A percentile compares a stretch with the other conserved stretches of the same genome.
Evolutionary conservation across 2,113 vertebrate species (phyloP).

Genomic region (Leucoraja erinaceus): DNA sequence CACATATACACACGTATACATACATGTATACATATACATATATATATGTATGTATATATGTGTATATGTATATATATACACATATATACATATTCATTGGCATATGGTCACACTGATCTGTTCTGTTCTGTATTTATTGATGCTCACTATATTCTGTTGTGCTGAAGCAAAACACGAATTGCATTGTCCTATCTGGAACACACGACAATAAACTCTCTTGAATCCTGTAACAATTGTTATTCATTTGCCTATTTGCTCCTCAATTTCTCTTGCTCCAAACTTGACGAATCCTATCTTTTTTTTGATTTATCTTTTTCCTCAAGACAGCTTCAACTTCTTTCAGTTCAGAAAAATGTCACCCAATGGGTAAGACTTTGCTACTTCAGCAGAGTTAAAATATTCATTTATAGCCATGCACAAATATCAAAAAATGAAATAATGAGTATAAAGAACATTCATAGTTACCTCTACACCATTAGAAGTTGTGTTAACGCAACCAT

Average conservation of each 20-base stretch:
- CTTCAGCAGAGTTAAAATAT: background rate
- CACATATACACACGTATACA: too few relatives aligned
- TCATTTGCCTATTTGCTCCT: background rate
- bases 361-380: too few relatives aligned
- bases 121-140: too few relatives aligned
- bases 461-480: constrained; percentile 61
- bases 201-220: too few relatives aligned
- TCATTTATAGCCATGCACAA: background rate
- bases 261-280: background rate
- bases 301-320: constrained; percentile 26
- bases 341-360: background rate
- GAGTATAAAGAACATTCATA: background rate
- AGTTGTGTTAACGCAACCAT: constrained; percentile 51
- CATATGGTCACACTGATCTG: too few relatives aligned
- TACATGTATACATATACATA: too few relatives aligned
- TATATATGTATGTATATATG: too few relatives aligned
- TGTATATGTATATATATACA: too few relatives aligned
- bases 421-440: background rate
- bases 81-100: too few relatives aligned
- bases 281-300: constrained; percentile 32
- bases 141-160: too few relatives aligned
- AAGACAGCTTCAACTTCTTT: background rate
- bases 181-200: too few relatives aligned
- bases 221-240: background rate
- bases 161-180: too few relatives aligned